Base-by-base conservation (phyloP, 2,888 invertebrate species). In the Pantelozetes paolii region DNA sequence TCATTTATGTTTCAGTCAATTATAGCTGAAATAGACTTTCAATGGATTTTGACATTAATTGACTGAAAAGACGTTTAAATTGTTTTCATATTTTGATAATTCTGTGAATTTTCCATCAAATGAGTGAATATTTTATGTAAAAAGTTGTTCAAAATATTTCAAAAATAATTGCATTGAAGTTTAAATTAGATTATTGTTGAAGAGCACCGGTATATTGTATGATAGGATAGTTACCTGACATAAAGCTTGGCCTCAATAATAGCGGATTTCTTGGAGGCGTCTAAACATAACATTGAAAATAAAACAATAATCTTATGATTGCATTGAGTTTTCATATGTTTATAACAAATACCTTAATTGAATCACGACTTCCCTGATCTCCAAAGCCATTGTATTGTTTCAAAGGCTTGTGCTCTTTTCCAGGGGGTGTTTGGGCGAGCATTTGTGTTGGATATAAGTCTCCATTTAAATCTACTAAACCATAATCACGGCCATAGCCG, bases 161-260 rank as follows among this genome's bases (percentile, higher is more conserved):
- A n/a, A n/a, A n/a, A 36, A 9, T 36, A 36, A 36, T 36, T 36
- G 36, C 36, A 8, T 45, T 15, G 15, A 11, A 45, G 15, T 13
- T 45, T 2, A 11, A 45, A 45, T 45, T 15, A 13, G 45, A 45
- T 45, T 45, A 45, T 45, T 36, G 36, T 5, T 36, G 9, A 9
- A 36, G 36, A 36, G 36, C 6, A 36, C 36, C 5, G 36, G 18
- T 45, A 13, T 45, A 2, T 36, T 36, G 36, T 36, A 36, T 36
- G 36, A 36, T 36, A 11, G 23, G 23, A 15, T 45, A 15, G 45
- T 45, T 45, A 67, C 67, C 67, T 67, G 67, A 42, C 42, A 67
- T 67, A 42, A 42, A 67, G 40, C n/a, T 67, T 40, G 67, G 67
- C 67, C 67, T 67, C 67, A 67, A 23, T 67, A 67, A 36, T 5